Evolutionary conservation across 2,888 invertebrate genomes (phyloP), one percentile per base, ranked within the genome.

Genomic region (Morpho deidamia): DNA sequence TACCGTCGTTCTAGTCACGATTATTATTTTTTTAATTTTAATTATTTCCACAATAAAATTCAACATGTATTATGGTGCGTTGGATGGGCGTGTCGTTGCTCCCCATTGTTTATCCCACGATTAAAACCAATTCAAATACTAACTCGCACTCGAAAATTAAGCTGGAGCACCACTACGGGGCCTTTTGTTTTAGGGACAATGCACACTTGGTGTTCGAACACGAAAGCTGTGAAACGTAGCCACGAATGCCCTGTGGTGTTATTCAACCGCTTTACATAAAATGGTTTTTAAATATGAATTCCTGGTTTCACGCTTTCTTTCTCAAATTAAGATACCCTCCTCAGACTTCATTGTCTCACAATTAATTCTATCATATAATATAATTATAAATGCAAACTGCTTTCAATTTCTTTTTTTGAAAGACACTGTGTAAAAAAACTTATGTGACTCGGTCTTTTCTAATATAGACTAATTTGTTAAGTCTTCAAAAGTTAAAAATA

Each of bases 51-150:
- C 59, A 65, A 61, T 61, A 58, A 58, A 61, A 55, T 61, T 59
- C 59, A 55, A 58, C 57, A 55, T 58, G 59, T 61, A 61, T 55
- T 66, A 62, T 60, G 56, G 65, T 72, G 70, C 81, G 84, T 83
- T 83, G 71, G 68, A 65, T 63, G 77, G 86, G 87, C 81, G 86
- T 81, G 83, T 75, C 80, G 70, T 61, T 77, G 74, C 81, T 69
- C 77, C 76, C 82, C 67, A 83, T 88, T 89, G 86, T 88, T 87
- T 88, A 89, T 88, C 85, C 86, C 86, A 84, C 89, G 89, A 88
- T 88, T 88, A 87, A 82, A 81, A 83, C 80, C 82, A 84, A 86
- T 86, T 87, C 86, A 84, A 86, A 85, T 75, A 84, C 87, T 88
- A 88, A 87, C 83, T 81, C 85, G 80, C 81, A 79, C 87, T 88